phyloP scores from a whole-genome alignment of 2,797 vertebrate species.

The Xenopus petersii region DNA sequence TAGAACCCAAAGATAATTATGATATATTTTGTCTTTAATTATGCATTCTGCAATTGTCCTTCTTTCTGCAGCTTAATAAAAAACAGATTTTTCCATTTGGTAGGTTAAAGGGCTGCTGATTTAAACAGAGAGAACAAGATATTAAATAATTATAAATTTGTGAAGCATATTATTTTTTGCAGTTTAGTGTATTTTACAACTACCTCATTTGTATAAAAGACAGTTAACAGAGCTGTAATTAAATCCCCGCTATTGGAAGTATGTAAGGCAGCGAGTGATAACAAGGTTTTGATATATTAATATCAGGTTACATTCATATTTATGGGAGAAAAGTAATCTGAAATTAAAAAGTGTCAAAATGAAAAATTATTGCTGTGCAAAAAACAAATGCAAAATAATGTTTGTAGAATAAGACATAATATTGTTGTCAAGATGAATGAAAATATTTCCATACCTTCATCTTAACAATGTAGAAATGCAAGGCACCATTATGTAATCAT shows the following conservation, averaged over 20 bases:
- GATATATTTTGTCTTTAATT: not conserved
- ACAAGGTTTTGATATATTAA: constrained; percentile 36
- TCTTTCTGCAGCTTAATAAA: not conserved
- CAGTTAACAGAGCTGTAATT: constrained; percentile 40
- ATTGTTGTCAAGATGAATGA: too few relatives aligned
- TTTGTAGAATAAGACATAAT: constrained; percentile 4
- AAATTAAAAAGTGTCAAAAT: constrained; percentile 13
- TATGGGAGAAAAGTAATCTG: constrained; percentile 19
- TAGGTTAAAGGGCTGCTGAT: not conserved
- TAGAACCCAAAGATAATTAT: too few relatives aligned
- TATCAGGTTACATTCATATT: constrained; percentile 29
- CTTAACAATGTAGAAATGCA: too few relatives aligned
- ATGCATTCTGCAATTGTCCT: not conserved
- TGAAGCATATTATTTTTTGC: constrained; percentile 12
- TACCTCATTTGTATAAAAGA: constrained; percentile 39
- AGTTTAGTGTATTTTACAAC: constrained; percentile 11
- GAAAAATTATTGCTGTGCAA: constrained; percentile 19
- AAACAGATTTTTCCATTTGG: not conserved
- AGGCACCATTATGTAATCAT: too few relatives aligned
- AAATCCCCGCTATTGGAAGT: constrained; percentile 25
- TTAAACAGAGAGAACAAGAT: constrained; percentile 9
- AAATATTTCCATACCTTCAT: too few relatives aligned
- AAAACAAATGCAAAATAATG: constrained; percentile 11
- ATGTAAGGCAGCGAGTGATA: constrained; percentile 22
- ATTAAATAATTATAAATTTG: constrained; percentile 28